Evolutionary conservation across 2,113 vertebrate genomes (phyloP).

Genomic region (Tetraodon nigroviridis): DNA sequence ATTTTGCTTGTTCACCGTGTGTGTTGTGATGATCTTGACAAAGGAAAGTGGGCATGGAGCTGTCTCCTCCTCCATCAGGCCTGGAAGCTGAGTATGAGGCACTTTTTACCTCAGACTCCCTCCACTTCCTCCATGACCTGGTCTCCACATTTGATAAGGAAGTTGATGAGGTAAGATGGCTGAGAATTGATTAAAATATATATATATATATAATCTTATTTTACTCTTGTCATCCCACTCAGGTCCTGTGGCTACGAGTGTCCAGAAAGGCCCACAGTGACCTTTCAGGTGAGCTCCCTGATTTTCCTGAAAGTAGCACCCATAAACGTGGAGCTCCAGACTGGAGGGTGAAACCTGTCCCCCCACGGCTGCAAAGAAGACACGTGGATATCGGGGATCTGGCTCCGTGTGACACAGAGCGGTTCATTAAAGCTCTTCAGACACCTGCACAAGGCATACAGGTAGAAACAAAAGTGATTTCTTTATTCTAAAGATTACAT

Average conservation of each 20-base stretch:
- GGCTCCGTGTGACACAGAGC: slow-evolving; percentile 70
- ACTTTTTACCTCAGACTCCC: slow-evolving; percentile 67
- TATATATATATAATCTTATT: background rate
- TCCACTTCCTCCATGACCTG: slow-evolving; percentile 72
- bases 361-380: slow-evolving; percentile 69
- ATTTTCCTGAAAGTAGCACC: slow-evolving; percentile 62
- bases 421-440: slow-evolving; percentile 62
- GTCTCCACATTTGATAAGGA: slow-evolving; percentile 70
- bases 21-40: background rate
- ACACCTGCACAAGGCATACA: slow-evolving; percentile 77
- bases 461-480: slow-evolving; percentile 43
- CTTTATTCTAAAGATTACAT: background rate
- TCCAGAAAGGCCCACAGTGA: slow-evolving; percentile 71
- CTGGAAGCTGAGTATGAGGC: slow-evolving; percentile 64
- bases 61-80: slow-evolving; percentile 63
- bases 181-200: too few relatives aligned
- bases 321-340: slow-evolving; percentile 59
- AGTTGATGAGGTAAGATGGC: slow-evolving; percentile 68
- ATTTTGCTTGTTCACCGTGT: too few relatives aligned
- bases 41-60: slow-evolving; percentile 54
- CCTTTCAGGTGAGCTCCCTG: slow-evolving; percentile 68
- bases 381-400: slow-evolving; percentile 77
- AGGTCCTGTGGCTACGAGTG: slow-evolving; percentile 68
- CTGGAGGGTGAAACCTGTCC: slow-evolving; percentile 75
- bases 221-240: background rate